These are phyloP conservation scores for Enteromius paludinosus DNA, from an alignment of 2,797 vertebrate genomes.

Conservation along the genomic window DNA sequence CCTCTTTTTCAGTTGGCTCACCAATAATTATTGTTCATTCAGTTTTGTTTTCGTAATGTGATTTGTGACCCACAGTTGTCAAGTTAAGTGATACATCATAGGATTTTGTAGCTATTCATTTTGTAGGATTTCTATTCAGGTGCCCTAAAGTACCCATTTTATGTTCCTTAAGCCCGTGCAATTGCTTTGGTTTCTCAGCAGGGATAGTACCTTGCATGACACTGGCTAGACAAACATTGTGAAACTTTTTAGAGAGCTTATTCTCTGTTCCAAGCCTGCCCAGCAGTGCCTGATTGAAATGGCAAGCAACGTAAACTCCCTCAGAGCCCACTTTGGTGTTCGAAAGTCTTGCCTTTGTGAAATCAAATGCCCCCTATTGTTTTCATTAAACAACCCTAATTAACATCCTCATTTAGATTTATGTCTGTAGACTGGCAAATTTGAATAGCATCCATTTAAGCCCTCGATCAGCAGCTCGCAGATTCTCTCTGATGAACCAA, in stretches of 20 bases:
- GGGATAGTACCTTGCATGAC: neutral
- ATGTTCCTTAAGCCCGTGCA: neutral
- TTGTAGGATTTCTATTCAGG: neutral
- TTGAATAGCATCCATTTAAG: neutral
- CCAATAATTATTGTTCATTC: neutral
- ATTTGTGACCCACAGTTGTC: too few relatives aligned
- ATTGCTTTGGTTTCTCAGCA: too few relatives aligned
- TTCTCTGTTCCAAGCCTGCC: neutral
- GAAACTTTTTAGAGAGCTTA: neutral
- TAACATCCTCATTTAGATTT: slow-evolving; percentile 38
- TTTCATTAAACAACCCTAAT: slow-evolving; percentile 24
- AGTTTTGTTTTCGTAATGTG: neutral
- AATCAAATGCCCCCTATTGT: slow-evolving; percentile 43
- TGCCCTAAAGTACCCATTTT: neutral
- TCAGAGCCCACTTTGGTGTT: slow-evolving; percentile 26
- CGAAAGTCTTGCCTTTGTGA: slow-evolving; percentile 27
- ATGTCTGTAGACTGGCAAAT: slow-evolving; percentile 32
- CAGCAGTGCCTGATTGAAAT: slow-evolving; percentile 1
- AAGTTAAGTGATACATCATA: neutral
- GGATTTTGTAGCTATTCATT: too few relatives aligned
- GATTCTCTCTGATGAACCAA: neutral
- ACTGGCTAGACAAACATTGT: neutral
- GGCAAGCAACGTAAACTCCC: neutral
- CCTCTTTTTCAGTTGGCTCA: neutral
- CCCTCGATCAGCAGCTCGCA: neutral